Base-by-base conservation (phyloP, 2,113 vertebrate species). In the Struthio camelus region DNA sequence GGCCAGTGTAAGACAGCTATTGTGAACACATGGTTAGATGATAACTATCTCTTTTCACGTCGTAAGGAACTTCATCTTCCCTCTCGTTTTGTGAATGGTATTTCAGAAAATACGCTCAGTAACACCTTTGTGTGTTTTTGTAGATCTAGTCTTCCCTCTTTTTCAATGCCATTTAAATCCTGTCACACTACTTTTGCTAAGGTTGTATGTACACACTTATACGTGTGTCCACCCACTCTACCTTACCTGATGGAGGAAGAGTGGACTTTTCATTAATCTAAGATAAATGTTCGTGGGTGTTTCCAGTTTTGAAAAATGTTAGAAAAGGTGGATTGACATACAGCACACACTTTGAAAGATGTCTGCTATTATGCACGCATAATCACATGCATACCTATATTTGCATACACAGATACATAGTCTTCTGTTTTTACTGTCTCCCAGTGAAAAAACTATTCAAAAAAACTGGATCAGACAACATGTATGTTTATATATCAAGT, bases 1-100 rank as follows among this genome's bases (percentile, higher is more conserved):
- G 18, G 24, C 42, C 65, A 38, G 8, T 0, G 3, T 36, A 75
- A 70, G 44, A 59, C 0, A 2, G 6, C 18, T 71, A 50, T 34
- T 79, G 32, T 22, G 32, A 79, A 48, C 18, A 50, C 28, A 27
- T 9, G 4, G 20, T 78, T 82, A 86, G 28, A 28, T 79, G 67
- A 4, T 42, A 71, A 22, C 23, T 71, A 25, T 59, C 58, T 69
- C 10, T 4, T 69, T 82, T 87, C 6, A n/a, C 50, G 23, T 44
- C 66, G 11, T 30, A 69, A 92, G 48, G 16, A 58, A 14, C 8
- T 69, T 79, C 28, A 64, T 10, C 11, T 58, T 54, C 32, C 34
- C 42, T 12, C 15, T 75, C 14, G 25, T 73, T 73, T 64, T 58
- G 28, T 32, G 64, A 69, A 69, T 64, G 36, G 6, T 64, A 69